Base-by-base conservation (phyloP, 1,140 invertebrate species). In the Platyscapa corneri region DNA sequence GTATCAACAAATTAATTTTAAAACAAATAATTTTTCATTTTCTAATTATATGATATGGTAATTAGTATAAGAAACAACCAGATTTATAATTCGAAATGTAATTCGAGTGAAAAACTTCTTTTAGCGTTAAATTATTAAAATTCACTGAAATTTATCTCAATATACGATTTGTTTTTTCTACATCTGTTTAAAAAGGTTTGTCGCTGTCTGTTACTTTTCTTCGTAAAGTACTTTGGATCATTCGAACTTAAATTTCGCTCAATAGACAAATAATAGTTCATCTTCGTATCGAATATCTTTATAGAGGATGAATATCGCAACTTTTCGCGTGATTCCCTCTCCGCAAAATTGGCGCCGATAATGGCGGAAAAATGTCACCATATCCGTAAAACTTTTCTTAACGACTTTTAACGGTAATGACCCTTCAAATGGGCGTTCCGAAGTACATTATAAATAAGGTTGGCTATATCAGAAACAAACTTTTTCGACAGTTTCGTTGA, bases 361-460 rank as follows among this genome's bases (percentile, higher is more conserved):
- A 85, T 49, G 60, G 56, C 18, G 46, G 30, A 60, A 34, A 64
- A 16, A 39, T 30, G 34, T 39, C 37, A 49, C 46, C 67, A 42
- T 56, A 72, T 60, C 18, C 32, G 65, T 2, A 67, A 23, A 85
- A 81, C 49, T 85, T 81, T 81, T 76, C 67, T 81, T 56, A 39
- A 37, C 78, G 46, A 72, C 84, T 60, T 80, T 81, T 64, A 80
- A 49, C 77, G 53, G 32, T 85, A 85, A 85, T 85, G 84, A 79
- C 53, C 53, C 34, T 81, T 64, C 49, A 27, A 85, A 85, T 82
- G 56, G 84, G 6, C 32, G 46, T 23, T 74, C 65, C 53, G 20
- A 81, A 81, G 49, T 79, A 77, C 84, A 64, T 84, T 80, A 64
- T 74, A 80, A 72, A 80, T 79, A 84, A 84, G 65, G 14, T 34